These are phyloP conservation scores for Formicarius rufipectus DNA, from an alignment of 2,113 vertebrate genomes.

Conservation along the genomic window DNA sequence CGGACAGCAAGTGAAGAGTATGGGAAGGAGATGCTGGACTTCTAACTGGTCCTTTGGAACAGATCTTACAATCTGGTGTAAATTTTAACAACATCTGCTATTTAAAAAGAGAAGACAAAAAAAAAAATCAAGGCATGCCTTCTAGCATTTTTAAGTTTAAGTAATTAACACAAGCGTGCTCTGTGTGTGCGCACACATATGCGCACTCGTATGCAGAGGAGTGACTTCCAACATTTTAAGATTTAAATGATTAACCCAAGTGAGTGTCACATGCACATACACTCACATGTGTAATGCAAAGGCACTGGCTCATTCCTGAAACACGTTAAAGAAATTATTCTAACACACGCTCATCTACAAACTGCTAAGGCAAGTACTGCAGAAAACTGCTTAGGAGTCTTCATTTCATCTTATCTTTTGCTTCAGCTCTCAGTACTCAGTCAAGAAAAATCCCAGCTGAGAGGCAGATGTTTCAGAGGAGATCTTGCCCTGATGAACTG, in stretches of 20 bases:
- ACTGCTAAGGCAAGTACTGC: background rate
- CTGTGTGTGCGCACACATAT: background rate
- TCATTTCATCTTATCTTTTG: background rate
- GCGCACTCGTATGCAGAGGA: background rate
- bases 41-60: background rate
- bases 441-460: background rate
- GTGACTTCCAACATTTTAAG: background rate
- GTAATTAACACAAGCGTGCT: background rate
- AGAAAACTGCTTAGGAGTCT: background rate
- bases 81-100: background rate
- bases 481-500: background rate
- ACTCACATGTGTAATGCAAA: background rate
- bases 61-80: conserved; percentile 9
- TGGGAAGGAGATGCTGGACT: background rate
- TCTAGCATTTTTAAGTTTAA: conserved; percentile 17
- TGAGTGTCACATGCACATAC: fast-evolving
- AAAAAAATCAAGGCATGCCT: background rate
- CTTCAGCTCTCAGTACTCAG: background rate
- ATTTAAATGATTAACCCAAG: background rate
- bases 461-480: background rate
- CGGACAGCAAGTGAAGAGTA: background rate
- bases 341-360: background rate
- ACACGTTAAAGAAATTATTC: background rate
- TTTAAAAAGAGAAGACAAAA: background rate
- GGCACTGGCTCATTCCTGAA: background rate